phyloP scores from a whole-genome alignment of 2,888 invertebrate species.

The Ormia ochracea region DNA sequence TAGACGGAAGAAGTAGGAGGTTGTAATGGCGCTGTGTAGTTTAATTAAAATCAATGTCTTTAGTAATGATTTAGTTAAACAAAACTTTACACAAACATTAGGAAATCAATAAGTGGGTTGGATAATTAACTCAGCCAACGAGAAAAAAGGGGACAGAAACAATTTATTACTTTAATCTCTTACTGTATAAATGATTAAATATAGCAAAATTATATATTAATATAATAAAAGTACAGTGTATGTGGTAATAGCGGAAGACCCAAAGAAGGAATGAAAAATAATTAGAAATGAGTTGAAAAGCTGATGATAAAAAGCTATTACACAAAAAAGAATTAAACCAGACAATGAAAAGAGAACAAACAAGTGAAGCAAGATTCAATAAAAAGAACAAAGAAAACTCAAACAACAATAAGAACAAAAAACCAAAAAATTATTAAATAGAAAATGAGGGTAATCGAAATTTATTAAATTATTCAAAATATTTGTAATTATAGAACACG shows the following conservation, averaged over 20 bases:
- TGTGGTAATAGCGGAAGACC: conserved; percentile 57
- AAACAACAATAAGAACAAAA: conserved; percentile 15
- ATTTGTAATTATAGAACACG: neutral
- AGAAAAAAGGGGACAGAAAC: conserved; percentile 26
- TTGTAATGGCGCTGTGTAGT: conserved; percentile 55
- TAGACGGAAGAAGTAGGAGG: conserved; percentile 57
- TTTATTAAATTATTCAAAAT: neutral
- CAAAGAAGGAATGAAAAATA: conserved; percentile 25
- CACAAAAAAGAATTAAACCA: conserved; percentile 12
- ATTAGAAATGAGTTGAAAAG: conserved; percentile 48
- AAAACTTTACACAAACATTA: conserved; percentile 18
- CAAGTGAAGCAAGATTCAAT: conserved; percentile 33
- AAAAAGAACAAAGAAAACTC: neutral
- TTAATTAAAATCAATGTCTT: conserved; percentile 50
- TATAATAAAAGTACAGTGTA: conserved; percentile 59
- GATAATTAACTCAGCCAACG: neutral
- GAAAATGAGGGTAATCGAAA: conserved; percentile 1
- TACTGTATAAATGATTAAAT: neutral
- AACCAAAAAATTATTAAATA: neutral
- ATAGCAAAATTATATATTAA: conserved; percentile 7
- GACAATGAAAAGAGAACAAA: conserved; percentile 24
- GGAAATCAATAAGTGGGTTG: conserved; percentile 41
- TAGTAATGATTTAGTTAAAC: conserved; percentile 52
- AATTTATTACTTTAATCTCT: neutral
- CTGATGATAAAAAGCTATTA: conserved; percentile 12